Base-by-base conservation (phyloP, 2,113 vertebrate species). In the Orycteropus afer region DNA sequence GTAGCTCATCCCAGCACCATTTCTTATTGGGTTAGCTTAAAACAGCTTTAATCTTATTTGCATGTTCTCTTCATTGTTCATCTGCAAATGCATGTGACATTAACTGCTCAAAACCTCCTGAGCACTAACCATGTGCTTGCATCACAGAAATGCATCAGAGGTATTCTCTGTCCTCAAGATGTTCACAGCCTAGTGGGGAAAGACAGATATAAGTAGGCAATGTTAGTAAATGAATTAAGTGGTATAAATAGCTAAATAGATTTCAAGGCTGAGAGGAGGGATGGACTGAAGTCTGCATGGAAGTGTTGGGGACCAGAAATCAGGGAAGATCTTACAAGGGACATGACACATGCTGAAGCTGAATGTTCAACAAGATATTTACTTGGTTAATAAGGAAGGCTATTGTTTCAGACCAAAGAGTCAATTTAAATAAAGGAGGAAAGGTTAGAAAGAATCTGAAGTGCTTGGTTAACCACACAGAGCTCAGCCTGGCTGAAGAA, bases 381-480 rank as follows among this genome's bases (percentile, higher is more conserved):
- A n/a, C 2, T 23, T 5, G 82, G 10, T 23, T 80, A 22, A 0
- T 10, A 34, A 7, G 82, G 82, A 79, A 51, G 61, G 7, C 1
- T 1, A 4, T 13, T 27, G 2, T 53, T 51, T 29, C 61, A 32
- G 67, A 45, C 37, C 61, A 11, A 90, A 57, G 40, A 32, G 27
- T 47, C 49, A 27, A 37, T n/a, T 20, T 55, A 37, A 13, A 11
- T 34, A 55, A 40, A 89, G 53, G 40, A n/a, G 73, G 25, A 40
- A 32, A 42, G 8, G 18, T 22, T 3, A 20, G 55, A 51, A n/a
- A 74, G 34, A 32, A 12, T 13, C 9, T 0, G 55, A n/a, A 22
- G 1, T 27, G 5, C 15, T 47, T 42, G 34, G 32, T 29, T 63
- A 22, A 22, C n/a, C 29, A 0, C 0, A 5, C 3, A 1, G n/a